Conservation (phyloP, 1,140 invertebrate species). For the Drosophila baimaii region DNA sequence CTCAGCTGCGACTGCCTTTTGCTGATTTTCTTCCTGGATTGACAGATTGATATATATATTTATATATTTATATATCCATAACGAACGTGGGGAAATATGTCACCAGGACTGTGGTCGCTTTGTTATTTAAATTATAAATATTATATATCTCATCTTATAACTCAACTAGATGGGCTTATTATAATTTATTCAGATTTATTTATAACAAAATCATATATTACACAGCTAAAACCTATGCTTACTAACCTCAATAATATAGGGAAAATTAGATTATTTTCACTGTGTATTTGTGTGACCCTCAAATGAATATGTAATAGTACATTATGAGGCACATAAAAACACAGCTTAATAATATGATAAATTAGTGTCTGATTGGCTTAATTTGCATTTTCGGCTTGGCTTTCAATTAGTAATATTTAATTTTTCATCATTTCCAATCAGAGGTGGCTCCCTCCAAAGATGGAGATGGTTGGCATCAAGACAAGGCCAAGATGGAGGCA, state of each 20-base stretch:
- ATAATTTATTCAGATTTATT: too few relatives aligned
- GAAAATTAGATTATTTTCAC: too few relatives aligned
- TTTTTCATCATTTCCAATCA: slow-evolving; percentile 16
- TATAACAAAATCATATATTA: too few relatives aligned
- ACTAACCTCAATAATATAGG: too few relatives aligned
- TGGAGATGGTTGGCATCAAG: slow-evolving; percentile 17
- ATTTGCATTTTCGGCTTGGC: slow-evolving; percentile 64
- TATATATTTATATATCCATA: background rate
- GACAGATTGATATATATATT: background rate
- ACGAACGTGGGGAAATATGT: background rate
- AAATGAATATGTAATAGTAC: slow-evolving; percentile 30
- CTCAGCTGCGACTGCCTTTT: slow-evolving; percentile 22
- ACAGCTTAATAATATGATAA: slow-evolving; percentile 50
- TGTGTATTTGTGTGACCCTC: background rate
- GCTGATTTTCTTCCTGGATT: slow-evolving; percentile 24
- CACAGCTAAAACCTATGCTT: too few relatives aligned
- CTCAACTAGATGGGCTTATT: too few relatives aligned
- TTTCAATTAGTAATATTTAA: slow-evolving; percentile 62
- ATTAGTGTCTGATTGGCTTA: slow-evolving; percentile 28
- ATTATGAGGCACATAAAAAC: slow-evolving; percentile 49
- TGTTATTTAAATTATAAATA: background rate
- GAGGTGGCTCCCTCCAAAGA: slow-evolving; percentile 13
- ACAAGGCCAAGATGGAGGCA: slow-evolving; percentile 28
- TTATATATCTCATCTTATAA: background rate
- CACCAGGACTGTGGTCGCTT: background rate